Base-by-base conservation (phyloP, 2,888 invertebrate genomes). In the Notodromas monacha region DNA sequence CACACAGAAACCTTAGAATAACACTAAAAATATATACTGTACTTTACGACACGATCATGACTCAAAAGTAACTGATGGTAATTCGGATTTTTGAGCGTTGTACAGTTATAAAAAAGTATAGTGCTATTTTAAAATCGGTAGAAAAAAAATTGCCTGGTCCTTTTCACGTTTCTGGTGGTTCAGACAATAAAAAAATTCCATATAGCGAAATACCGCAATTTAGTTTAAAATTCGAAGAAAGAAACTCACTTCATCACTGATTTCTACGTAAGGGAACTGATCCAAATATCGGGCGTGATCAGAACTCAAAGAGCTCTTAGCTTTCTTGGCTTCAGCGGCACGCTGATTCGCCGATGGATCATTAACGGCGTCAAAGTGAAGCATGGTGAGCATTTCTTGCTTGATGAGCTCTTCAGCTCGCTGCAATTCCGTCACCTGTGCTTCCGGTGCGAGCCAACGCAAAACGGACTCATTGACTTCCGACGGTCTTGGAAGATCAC, bases 351-450 rank as follows among this genome's bases (percentile, higher is more conserved):
- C 37, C 3, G 51, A 45, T 0, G 84, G 77, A 49, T 70, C 69
- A 41, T 70, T 61, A 0, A 76, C 48, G 15, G 72, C 65, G 50
- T 92, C 89, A 42, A 68, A 76, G 41, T 84, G 70, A 39, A 84
- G 54, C 81, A 92, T 84, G 14, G 70, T 68, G 37, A 84, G 61
- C 84, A 92, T 89, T 57, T 92, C 89, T 34, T 67, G 63, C 51
- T 89, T 89, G 36, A 92, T 77, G 37, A 84, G 49, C 48, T 92
- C 89, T 54, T 92, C 89, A 2, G 89, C 84, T 57, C 69, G 70
- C 51, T 89, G 86, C 36, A 84, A 58, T 38, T 81, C 68, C 6
- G 68, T 69, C 13, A 84, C 58, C 3, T 69, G 65, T 28, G 67
- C 63, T 36, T 67, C 68, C 35, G 66, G 64, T 36, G 65, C 62